Conservation (phyloP, 2,113 vertebrate genomes). For the Dissostichus mawsoni region DNA sequence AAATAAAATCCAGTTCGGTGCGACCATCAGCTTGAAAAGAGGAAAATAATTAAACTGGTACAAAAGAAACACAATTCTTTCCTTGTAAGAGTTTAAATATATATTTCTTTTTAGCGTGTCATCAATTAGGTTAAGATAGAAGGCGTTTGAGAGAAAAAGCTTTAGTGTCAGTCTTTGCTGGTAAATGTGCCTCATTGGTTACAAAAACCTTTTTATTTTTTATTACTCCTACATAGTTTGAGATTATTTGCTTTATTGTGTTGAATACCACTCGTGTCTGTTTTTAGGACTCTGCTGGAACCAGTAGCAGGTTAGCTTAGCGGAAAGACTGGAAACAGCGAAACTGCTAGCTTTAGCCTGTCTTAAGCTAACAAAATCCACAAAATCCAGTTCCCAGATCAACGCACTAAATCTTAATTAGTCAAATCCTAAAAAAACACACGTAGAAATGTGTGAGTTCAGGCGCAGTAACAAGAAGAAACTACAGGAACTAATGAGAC, state of each 20-base stretch:
- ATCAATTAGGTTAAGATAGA: neutral
- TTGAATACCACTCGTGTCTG: neutral
- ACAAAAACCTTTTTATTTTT: neutral
- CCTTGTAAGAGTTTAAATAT: slow-evolving; percentile 11
- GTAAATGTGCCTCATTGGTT: neutral
- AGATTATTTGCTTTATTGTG: neutral
- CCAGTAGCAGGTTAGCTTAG: neutral
- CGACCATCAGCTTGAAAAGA: neutral
- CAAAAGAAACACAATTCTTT: neutral
- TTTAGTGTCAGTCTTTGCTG: slow-evolving; percentile 49
- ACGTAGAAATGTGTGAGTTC: neutral
- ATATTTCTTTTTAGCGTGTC: neutral
- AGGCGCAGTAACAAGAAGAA: neutral
- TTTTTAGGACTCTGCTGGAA: neutral
- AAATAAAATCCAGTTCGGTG: slow-evolving; percentile 47
- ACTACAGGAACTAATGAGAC: neutral
- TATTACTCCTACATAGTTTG: neutral
- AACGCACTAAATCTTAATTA: neutral
- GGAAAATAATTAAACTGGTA: slow-evolving; percentile 3
- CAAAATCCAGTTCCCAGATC: neutral
- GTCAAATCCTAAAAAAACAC: no score
- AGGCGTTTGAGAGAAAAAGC: neutral
- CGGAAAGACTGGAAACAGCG: neutral
- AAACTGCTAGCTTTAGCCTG: neutral
- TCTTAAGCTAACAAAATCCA: neutral